phyloP scores from a whole-genome alignment of 2,113 vertebrate genomes.

The Cephalopholis sonnerati region DNA sequence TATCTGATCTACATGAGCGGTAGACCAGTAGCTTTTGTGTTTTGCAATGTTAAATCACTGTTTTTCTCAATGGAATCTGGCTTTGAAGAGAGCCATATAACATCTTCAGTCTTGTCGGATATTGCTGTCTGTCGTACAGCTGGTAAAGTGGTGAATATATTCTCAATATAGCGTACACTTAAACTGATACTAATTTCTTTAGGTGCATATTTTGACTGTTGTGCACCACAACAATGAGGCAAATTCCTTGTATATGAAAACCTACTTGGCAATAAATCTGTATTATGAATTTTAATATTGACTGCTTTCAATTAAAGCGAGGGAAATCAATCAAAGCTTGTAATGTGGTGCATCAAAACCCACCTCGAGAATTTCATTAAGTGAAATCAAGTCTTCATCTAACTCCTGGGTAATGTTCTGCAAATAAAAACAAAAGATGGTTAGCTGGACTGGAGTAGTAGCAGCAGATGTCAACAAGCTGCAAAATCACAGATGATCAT shows the following conservation, averaged over 20 bases:
- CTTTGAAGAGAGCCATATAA: no score
- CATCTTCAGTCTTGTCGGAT: no score
- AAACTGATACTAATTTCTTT: no score
- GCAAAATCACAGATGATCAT: not conserved
- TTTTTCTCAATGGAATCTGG: no score
- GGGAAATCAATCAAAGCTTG: not conserved
- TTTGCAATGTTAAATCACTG: no score
- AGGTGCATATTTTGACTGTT: not conserved
- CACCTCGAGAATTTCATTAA: constrained; percentile 86
- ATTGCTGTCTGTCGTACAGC: no score
- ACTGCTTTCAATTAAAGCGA: not conserved
- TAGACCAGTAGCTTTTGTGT: no score
- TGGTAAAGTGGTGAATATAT: no score
- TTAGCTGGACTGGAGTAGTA: not conserved
- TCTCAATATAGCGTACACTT: no score
- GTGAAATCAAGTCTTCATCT: constrained; percentile 74
- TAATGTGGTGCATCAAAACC: constrained; percentile 21
- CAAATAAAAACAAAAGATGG: constrained; percentile 27
- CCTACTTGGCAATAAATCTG: not conserved
- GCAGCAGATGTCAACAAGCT: not conserved
- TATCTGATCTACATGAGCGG: no score
- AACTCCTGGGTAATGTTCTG: constrained; percentile 52
- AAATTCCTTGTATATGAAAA: not conserved
- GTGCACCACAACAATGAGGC: not conserved
- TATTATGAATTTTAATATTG: not conserved